Evolutionary conservation across 2,797 vertebrate species (phyloP), one percentile per base, ranked within the genome.

Genomic region (Anguilla marmorata): DNA sequence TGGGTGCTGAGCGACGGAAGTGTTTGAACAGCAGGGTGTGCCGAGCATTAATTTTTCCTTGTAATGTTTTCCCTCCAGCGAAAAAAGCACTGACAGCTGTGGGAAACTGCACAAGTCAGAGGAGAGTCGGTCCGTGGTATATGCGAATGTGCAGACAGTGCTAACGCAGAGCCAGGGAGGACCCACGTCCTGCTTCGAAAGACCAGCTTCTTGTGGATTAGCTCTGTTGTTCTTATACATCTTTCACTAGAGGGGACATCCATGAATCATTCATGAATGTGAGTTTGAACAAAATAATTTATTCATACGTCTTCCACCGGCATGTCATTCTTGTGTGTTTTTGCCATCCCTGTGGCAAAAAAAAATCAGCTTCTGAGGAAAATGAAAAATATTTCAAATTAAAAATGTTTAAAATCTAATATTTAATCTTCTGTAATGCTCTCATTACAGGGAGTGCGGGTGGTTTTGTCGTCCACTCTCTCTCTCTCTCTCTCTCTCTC

Each of bases 61-160:
- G 52, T 87, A 80, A 87, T 87, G 86, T 87, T 87, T 79, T 87
- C 54, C 19, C 76, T 87, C 56, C 56, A 66, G 86, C 14, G 58
- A 76, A 87, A 48, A 16, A 33, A 3, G 27, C 8, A 16, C 30
- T 37, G 30, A 12, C 37, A 5, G 33, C 33, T 45, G 76, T 80
- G 37, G 41, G 37, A 80, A 80, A 5, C 41, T 45, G 41, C 21
- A 19, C 37, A 14, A 27, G 37, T 83, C 52, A 14, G 58, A 50
- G 50, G 14, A 58, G 84, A 85, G 37, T 45, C 30, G 0, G 2
- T 85, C 1, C 2, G 27, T 27, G 24, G 30, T 41, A 12, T 9
- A 5, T 48, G 41, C 5, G 3, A 41, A 4, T 48, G 37, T 80
- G 41, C 14, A 9, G 33, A 48, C 37, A 41, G 14, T 41, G 16